Percentiles rank a stretch among this genome's conserved stretches.
Evolutionary conservation across 2,797 vertebrate genomes (phyloP).

Genomic region (Botia kubotai): DNA sequence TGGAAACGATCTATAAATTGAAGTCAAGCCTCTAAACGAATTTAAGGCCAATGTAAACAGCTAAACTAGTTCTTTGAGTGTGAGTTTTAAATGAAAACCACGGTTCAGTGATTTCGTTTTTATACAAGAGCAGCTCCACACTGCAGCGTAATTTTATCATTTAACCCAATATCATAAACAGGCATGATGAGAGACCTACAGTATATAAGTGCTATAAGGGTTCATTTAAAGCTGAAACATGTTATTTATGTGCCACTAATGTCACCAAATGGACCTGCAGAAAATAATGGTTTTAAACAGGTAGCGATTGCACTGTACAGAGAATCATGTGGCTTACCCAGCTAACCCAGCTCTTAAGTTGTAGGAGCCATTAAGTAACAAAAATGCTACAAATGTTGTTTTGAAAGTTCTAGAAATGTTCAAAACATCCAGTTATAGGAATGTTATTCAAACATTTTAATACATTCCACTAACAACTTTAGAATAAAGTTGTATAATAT

Average conservation of each 20-base stretch:
- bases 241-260: neutral
- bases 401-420: too few species aligned
- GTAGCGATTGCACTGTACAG: too few species aligned
- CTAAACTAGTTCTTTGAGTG: neutral
- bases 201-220: neutral
- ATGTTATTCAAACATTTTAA: too few species aligned
- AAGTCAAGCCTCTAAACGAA: slow-evolving; percentile 22
- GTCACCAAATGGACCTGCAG: neutral
- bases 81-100: slow-evolving; percentile 21
- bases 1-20: slow-evolving; percentile 36
- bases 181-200: neutral
- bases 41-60: slow-evolving; percentile 32
- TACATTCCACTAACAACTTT: too few species aligned
- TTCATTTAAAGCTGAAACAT: neutral
- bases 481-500: too few species aligned
- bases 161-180: neutral
- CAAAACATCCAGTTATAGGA: too few species aligned
- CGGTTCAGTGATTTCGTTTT: slow-evolving; percentile 25
- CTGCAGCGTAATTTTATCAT: neutral
- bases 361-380: too few species aligned
- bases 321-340: neutral
- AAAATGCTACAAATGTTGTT: too few species aligned
- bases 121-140: neutral
- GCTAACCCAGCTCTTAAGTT: too few species aligned
- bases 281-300: neutral